Evolutionary conservation across 2,888 invertebrate species (phyloP).

Genomic region (Spodoptera exigua): DNA sequence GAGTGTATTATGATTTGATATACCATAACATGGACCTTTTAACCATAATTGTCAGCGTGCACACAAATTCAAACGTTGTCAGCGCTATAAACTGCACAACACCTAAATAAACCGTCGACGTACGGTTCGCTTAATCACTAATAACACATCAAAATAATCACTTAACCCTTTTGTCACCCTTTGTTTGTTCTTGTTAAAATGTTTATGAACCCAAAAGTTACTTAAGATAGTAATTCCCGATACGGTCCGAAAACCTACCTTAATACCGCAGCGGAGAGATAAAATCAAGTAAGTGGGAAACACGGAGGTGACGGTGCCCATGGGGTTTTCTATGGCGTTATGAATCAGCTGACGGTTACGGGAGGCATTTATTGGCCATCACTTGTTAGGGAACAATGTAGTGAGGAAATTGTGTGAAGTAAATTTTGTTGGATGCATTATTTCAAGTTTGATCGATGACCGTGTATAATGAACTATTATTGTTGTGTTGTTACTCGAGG

Average conservation of each 20-base stretch:
- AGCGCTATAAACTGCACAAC: background rate
- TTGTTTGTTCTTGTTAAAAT: slow-evolving; percentile 46
- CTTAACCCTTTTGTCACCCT: slow-evolving; percentile 46
- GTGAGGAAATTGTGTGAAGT: slow-evolving; percentile 1
- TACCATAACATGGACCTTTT: too few species aligned
- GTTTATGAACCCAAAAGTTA: slow-evolving; percentile 45
- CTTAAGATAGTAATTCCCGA: slow-evolving; percentile 52
- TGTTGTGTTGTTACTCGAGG: too few species aligned
- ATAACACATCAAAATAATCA: slow-evolving; percentile 50
- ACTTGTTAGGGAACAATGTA: slow-evolving; percentile 25
- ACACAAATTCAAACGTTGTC: background rate
- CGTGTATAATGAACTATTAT: too few species aligned
- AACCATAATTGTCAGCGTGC: too few species aligned
- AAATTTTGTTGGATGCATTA: background rate
- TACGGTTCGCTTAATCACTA: slow-evolving; percentile 37
- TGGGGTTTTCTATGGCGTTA: slow-evolving; percentile 28
- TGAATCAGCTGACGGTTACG: slow-evolving; percentile 43
- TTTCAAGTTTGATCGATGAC: background rate
- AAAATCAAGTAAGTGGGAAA: slow-evolving; percentile 53
- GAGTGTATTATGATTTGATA: too few species aligned
- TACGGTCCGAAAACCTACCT: slow-evolving; percentile 36
- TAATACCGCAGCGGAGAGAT: slow-evolving; percentile 40
- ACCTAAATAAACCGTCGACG: slow-evolving; percentile 20
- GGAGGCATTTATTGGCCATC: slow-evolving; percentile 28
- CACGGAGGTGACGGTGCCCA: slow-evolving; percentile 39